phyloP scores from a whole-genome alignment of 2,113 vertebrate species.

The Struthidea cinerea region DNA sequence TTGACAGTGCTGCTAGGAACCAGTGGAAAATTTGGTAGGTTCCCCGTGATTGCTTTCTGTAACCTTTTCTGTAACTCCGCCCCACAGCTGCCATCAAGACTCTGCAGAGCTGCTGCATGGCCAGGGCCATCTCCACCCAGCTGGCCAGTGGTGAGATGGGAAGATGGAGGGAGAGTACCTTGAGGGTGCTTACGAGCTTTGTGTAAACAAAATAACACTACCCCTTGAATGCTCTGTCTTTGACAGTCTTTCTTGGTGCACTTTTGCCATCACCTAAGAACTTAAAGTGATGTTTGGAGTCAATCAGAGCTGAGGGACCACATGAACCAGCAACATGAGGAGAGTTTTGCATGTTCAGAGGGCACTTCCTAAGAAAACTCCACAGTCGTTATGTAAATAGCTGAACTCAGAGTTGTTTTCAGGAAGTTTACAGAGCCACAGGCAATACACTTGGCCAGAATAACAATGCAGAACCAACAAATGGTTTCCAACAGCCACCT shows the following conservation, averaged over 20 bases:
- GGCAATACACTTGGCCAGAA: background rate
- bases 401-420: background rate
- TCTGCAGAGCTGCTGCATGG: background rate
- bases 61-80: background rate
- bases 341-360: background rate
- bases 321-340: background rate
- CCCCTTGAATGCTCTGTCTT: background rate
- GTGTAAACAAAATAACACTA: background rate
- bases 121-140: background rate
- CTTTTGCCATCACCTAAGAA: background rate
- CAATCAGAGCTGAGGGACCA: background rate
- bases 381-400: background rate
- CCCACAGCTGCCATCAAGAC: background rate
- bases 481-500: background rate
- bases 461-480: background rate
- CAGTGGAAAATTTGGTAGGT: background rate
- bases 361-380: background rate
- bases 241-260: background rate
- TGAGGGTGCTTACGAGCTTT: background rate
- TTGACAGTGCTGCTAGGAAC: background rate
- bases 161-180: background rate
- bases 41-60: background rate
- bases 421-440: background rate
- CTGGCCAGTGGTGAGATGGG: background rate
- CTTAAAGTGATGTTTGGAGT: background rate